Evolutionary conservation across 2,113 vertebrate species (phyloP), one percentile per base, ranked within the genome.

Genomic region (Tautogolabrus adspersus): DNA sequence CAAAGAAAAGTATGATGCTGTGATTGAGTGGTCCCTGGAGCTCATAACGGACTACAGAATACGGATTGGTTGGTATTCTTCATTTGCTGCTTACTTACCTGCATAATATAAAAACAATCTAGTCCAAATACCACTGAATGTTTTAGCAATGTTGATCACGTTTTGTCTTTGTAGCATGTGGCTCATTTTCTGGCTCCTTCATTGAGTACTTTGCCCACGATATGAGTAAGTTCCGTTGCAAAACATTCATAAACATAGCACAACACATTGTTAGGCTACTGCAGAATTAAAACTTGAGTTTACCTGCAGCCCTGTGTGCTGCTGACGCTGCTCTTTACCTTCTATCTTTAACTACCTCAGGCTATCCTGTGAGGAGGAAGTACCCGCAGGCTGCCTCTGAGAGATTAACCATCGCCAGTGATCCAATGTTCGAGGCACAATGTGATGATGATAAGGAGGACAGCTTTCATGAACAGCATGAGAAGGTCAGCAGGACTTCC

Each of bases 111-210:
- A 30, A 57, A 66, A 75, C 8, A 8, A 5, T 58, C 58, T 22
- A 56, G 10, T 81, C 56, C 37, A 34, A 15, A 54, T 10, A 52
- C 8, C 0, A 58, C 18, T 40, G 18, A 34, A 69, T 59, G 75
- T 12, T 10, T n/a, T 10, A 8, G 22, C 8, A 37, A 0, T 72
- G 54, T 54, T 68, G 56, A 86, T 62, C 0, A 1, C 76, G 3
- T 44, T 79, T 79, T 75, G 9, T 79, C 44, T 82, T 86, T 81
- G 12, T 49, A 99, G 98, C 95, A 34, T 97, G 97, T 67, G 91
- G 89, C 54, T 97, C 96, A 11, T 99, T 99, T 86, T 87, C 89
- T 0, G 97, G 97, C 3, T 97, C 97, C 64, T 96, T 99, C 91
- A 63, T 97, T 72, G 95, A 99, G 16, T 99, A 97, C 81, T 96